Evolutionary conservation across 2,888 invertebrate genomes (phyloP), one percentile per base, ranked within the genome.

Genomic region (Poecilus cupreus): DNA sequence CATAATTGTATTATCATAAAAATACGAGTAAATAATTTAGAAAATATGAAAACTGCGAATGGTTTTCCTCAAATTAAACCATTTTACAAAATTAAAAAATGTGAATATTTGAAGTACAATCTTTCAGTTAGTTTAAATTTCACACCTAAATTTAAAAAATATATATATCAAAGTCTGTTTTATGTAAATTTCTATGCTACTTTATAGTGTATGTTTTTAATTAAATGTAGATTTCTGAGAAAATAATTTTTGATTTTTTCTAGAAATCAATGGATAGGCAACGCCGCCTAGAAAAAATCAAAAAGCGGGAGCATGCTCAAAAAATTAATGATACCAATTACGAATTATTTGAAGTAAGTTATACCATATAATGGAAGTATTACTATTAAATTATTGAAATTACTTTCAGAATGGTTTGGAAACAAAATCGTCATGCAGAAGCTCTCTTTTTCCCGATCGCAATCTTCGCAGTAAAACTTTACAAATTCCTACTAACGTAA

Each of bases 271-370:
- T 49, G 5, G 75, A 75, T 26, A 49, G 51, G 24, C 24, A 75
- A 20, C 49, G 51, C n/a, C 49, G 75, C 3, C 43, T 75, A 75
- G 51, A 51, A 75, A 75, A 51, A 51, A 75, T 75, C 32, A 26
- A 49, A 51, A 26, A 26, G n/a, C 75, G 75, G 10, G 51, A 51
- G n/a, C 49, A 37, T 51, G 8, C 26, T n/a, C 22, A 75, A 54
- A 49, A 75, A 24, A 8, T 32, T 18, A 75, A 75, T 18, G 75
- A 75, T 26, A 75, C 75, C 10, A 75, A 75, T 75, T 75, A 75
- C 20, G 75, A 75, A 32, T 1, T 51, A 16, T 75, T 75, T 49
- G 51, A 75, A 49, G 75, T 75, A 75, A 75, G 72, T 72, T 20
- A 18, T 54, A 3, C 0, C 4, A 16, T 51, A 51, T 10, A n/a